phyloP scores from a whole-genome alignment of 1,140 invertebrate genomes.

The Ips nitidus region DNA sequence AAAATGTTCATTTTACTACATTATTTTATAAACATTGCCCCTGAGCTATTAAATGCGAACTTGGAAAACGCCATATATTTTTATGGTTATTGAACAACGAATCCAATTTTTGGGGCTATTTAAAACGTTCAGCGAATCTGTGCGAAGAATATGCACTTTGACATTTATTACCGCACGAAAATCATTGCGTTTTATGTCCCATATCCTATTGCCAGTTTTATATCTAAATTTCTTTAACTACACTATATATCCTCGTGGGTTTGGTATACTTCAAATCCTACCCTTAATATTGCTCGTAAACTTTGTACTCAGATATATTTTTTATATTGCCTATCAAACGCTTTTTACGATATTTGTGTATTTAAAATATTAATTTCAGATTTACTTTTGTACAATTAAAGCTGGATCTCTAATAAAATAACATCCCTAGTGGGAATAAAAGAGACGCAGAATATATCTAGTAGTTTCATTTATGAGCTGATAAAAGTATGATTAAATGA shows the following conservation, averaged over 20 bases:
- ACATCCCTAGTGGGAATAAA: conserved; percentile 10
- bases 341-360: conserved; percentile 4
- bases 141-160: conserved; percentile 47
- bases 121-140: conserved; percentile 43
- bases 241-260: conserved; percentile 8
- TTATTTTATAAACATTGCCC: conserved; percentile 53
- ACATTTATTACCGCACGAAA: conserved; percentile 46
- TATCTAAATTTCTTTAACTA: conserved; percentile 40
- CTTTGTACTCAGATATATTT: conserved; percentile 8
- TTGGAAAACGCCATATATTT: conserved; percentile 51
- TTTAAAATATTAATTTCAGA: neutral
- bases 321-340: conserved; percentile 21
- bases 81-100: conserved; percentile 52
- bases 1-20: conserved; percentile 51
- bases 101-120: conserved; percentile 54
- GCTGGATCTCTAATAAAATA: neutral
- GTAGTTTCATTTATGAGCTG: conserved; percentile 31
- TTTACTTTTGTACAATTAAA: no score
- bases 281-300: conserved; percentile 17
- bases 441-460: conserved; percentile 12
- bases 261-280: conserved; percentile 8
- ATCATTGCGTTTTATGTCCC: conserved; percentile 47
- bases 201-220: conserved; percentile 47
- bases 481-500: conserved; percentile 50
- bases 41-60: conserved; percentile 51